Conservation (phyloP, 2,888 invertebrate species). For the Xiphydria camelus region DNA sequence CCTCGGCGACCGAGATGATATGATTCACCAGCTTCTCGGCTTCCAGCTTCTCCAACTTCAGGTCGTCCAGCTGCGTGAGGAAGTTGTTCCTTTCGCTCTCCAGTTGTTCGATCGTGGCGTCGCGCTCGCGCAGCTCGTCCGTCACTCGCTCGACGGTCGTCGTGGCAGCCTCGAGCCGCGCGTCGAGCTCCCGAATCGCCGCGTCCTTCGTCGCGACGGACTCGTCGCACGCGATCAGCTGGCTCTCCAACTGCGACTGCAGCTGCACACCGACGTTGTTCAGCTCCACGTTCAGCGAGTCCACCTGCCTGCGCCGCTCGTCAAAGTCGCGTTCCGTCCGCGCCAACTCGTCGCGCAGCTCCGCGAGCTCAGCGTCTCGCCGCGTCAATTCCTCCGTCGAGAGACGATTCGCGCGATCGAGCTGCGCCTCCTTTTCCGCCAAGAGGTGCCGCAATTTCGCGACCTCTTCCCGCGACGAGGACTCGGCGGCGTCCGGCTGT, state of each 20-base stretch:
- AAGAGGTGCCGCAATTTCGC: slow-evolving; percentile 39
- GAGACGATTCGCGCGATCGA: slow-evolving; percentile 13
- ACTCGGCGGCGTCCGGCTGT: slow-evolving; percentile 8
- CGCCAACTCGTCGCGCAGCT: slow-evolving; percentile 20
- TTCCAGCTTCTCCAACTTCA: slow-evolving; percentile 5
- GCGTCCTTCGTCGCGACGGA: slow-evolving; percentile 3
- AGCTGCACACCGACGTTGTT: slow-evolving; percentile 21
- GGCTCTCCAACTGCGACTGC: slow-evolving; percentile 18
- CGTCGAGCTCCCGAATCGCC: slow-evolving; percentile 31
- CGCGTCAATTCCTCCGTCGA: slow-evolving; percentile 30
- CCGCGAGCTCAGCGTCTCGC: too few species aligned
- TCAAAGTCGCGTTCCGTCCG: slow-evolving; percentile 12
- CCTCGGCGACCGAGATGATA: slow-evolving; percentile 13
- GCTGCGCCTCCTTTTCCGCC: slow-evolving; percentile 11
- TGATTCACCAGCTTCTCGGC: slow-evolving; percentile 17
- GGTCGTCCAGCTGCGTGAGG: slow-evolving; percentile 10
- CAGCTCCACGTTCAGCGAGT: slow-evolving; percentile 25
- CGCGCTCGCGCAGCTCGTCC: not conserved
- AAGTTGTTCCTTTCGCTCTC: not conserved
- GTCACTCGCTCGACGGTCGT: not conserved
- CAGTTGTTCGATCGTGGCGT: not conserved
- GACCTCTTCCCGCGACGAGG: too few species aligned
- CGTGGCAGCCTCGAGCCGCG: slow-evolving; percentile 12
- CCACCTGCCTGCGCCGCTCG: slow-evolving; percentile 25
- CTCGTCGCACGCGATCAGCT: not conserved